These are phyloP conservation scores for Vulpes ferrilata DNA, from an alignment of 2,113 vertebrate species.

Conservation along the genomic window DNA sequence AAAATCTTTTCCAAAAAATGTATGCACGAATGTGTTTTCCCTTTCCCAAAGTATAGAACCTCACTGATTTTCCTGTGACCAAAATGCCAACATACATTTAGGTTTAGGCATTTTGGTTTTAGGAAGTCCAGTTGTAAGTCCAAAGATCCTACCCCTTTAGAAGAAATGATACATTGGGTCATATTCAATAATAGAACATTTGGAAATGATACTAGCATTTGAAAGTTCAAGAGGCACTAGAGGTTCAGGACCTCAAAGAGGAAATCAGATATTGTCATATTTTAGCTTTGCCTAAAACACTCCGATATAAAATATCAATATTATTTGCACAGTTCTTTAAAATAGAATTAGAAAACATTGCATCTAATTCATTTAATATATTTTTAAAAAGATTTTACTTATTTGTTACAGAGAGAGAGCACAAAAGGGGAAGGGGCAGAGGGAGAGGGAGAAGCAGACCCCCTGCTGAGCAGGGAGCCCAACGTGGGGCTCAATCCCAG, in stretches of 20 bases:
- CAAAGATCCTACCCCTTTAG: neutral
- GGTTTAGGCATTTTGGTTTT: neutral
- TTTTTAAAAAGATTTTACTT: too few relatives aligned
- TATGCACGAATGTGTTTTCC: neutral
- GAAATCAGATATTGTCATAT: neutral
- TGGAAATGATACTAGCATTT: neutral
- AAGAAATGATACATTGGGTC: neutral
- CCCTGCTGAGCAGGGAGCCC: too few relatives aligned
- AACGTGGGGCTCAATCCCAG: too few relatives aligned
- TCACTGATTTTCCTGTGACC: neutral
- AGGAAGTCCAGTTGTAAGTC: neutral
- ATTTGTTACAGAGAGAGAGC: too few relatives aligned
- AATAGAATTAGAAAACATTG: neutral
- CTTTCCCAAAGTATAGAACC: neutral
- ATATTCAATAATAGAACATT: neutral
- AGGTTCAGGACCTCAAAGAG: neutral
- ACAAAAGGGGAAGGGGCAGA: too few relatives aligned
- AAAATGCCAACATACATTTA: neutral
- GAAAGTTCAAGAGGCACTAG: neutral
- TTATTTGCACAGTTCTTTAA: neutral
- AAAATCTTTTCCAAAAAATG: neutral
- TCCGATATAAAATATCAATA: neutral
- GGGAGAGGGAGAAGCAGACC: too few relatives aligned
- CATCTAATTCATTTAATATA: neutral
- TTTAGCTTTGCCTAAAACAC: slow-evolving; percentile 32